A percentile compares a stretch with the other conserved stretches of the same genome.
These are phyloP conservation scores for Oreotrochilus melanogaster DNA, from an alignment of 2,113 vertebrate genomes.

Conservation along the genomic window DNA sequence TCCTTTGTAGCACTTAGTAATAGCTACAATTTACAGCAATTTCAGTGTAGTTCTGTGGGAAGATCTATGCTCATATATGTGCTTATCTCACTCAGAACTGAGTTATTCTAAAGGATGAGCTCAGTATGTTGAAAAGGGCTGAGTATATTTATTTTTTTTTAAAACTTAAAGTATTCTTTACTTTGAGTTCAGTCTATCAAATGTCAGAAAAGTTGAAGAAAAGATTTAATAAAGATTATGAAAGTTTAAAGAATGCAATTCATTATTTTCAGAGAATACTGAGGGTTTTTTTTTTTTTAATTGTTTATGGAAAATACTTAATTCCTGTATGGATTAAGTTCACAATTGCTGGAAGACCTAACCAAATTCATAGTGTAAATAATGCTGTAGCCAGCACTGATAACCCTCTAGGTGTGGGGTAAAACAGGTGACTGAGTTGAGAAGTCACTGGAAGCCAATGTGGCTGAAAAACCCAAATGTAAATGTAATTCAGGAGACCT, in stretches of 20 bases:
- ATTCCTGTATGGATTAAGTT: neutral
- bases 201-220: neutral
- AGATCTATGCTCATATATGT: neutral
- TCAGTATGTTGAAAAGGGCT: neutral
- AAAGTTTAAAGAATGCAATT: neutral
- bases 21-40: neutral
- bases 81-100: neutral
- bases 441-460: neutral
- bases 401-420: fast-evolving
- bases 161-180: neutral
- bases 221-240: neutral
- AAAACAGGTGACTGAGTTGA: neutral
- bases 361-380: neutral
- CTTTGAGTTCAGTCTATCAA: neutral
- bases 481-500: neutral
- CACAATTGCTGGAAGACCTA: neutral
- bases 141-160: neutral
- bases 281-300: neutral
- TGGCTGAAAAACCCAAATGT: neutral
- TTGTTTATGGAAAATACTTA: neutral
- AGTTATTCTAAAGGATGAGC: neutral
- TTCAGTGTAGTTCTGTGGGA: neutral
- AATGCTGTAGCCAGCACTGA: neutral
- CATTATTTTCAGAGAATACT: neutral
- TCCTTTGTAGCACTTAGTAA: neutral